Conservation (phyloP, 2,113 vertebrate genomes). For the Rousettus leschenaultii region DNA sequence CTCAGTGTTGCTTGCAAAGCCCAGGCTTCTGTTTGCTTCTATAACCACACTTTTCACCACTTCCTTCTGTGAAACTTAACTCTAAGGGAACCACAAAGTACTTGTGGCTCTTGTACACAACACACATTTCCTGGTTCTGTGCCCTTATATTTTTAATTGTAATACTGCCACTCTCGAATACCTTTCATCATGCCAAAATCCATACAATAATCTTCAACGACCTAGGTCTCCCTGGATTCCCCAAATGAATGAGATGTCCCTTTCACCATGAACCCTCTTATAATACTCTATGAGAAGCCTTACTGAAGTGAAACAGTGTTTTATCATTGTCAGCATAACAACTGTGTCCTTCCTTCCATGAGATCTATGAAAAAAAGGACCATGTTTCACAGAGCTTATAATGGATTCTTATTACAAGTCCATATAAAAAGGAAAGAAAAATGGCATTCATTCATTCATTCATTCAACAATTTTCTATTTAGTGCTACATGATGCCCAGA, state of each 20-base stretch:
- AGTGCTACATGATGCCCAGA: neutral
- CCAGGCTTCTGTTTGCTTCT: neutral
- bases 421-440: neutral
- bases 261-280: neutral
- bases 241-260: neutral
- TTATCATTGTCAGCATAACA: neutral
- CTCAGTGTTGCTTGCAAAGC: neutral
- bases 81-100: neutral
- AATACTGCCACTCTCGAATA: neutral
- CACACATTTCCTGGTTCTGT: neutral
- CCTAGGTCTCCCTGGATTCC: neutral
- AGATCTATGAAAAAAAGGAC: neutral
- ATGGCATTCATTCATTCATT: neutral
- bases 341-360: neutral
- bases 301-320: neutral
- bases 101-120: neutral
- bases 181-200: neutral
- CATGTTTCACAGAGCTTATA: neutral
- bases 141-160: neutral
- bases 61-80: neutral
- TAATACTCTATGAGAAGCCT: neutral
- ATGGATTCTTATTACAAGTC: neutral
- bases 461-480: neutral
- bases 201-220: neutral
- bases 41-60: neutral